Conservation (phyloP, 2,113 vertebrate species). For the Pipra filicauda region DNA sequence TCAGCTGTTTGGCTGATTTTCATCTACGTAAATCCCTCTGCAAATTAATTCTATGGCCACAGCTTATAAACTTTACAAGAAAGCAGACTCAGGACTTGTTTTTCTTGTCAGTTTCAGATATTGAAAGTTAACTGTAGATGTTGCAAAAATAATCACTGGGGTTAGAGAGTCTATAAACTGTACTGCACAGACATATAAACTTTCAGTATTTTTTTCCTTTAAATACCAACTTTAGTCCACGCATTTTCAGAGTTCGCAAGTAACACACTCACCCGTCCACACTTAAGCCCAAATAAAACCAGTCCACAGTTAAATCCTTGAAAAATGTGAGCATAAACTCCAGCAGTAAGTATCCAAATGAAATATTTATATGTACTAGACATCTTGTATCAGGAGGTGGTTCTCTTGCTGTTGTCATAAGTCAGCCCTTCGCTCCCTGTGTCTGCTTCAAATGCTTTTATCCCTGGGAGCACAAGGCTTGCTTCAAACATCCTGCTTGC, state of each 20-base stretch:
- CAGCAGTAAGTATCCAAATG: neutral
- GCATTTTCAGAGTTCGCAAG: neutral
- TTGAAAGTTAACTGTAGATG: neutral
- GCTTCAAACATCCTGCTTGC: slow-evolving; percentile 23
- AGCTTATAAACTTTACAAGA: neutral
- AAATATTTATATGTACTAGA: slow-evolving; percentile 27
- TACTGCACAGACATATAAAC: neutral
- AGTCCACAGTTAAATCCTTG: neutral
- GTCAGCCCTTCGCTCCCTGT: neutral
- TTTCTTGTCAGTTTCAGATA: neutral
- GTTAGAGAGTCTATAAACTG: neutral
- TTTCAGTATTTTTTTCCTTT: neutral
- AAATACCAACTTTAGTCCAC: neutral
- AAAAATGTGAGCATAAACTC: neutral
- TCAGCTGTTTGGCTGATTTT: slow-evolving; percentile 4
- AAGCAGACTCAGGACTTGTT: neutral
- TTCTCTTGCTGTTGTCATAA: slow-evolving; percentile 38
- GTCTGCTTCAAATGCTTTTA: slow-evolving; percentile 25
- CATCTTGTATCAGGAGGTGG: neutral
- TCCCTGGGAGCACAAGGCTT: neutral
- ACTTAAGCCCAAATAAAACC: neutral
- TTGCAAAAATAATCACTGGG: neutral
- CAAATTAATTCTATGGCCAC: neutral
- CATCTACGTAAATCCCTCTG: neutral
- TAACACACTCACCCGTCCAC: neutral